Percentiles rank a stretch among this genome's conserved stretches.
phyloP scores from a whole-genome alignment of 2,888 invertebrate genomes.

The Meganola albula region DNA sequence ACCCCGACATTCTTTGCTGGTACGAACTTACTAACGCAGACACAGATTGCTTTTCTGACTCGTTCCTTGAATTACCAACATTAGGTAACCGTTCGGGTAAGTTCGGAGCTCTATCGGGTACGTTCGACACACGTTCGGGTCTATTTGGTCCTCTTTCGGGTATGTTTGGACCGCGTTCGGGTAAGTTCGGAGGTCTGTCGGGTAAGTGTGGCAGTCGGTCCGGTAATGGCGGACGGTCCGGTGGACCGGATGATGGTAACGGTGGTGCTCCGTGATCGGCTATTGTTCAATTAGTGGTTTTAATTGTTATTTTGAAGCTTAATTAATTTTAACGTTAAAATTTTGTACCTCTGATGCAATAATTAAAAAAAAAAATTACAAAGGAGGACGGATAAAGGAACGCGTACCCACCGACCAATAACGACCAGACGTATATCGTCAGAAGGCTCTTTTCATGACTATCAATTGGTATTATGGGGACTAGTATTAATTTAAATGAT shows the following conservation, averaged over 20 bases:
- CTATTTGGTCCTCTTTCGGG: slow-evolving; percentile 25
- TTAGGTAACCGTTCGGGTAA: too few relatives aligned
- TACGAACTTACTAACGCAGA: slow-evolving; percentile 64
- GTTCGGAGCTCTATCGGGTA: slow-evolving; percentile 19
- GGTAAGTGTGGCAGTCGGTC: slow-evolving; percentile 36
- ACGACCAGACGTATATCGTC: too few relatives aligned
- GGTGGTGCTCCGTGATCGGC: slow-evolving; percentile 51
- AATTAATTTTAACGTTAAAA: too few relatives aligned
- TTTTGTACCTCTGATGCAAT: too few relatives aligned
- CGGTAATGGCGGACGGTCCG: slow-evolving; percentile 37
- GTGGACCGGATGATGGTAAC: slow-evolving; percentile 49
- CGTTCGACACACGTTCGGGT: slow-evolving; percentile 26
- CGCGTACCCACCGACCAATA: too few relatives aligned
- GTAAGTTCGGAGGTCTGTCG: slow-evolving; percentile 37
- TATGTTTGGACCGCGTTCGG: slow-evolving; percentile 41
- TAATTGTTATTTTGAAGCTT: not conserved
- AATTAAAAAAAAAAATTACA: too few relatives aligned
- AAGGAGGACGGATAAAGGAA: too few relatives aligned
- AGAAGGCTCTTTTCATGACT: too few relatives aligned
- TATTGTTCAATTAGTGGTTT: slow-evolving; percentile 23
- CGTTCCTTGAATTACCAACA: too few relatives aligned
- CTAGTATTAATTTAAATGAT: too few relatives aligned
- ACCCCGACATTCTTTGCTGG: slow-evolving; percentile 55
- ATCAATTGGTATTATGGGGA: too few relatives aligned
- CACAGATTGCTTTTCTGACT: slow-evolving; percentile 47